Evolutionary conservation across 2,797 vertebrate species (phyloP), one percentile per base, ranked within the genome.

Genomic region (Centroberyx gerrardi): DNA sequence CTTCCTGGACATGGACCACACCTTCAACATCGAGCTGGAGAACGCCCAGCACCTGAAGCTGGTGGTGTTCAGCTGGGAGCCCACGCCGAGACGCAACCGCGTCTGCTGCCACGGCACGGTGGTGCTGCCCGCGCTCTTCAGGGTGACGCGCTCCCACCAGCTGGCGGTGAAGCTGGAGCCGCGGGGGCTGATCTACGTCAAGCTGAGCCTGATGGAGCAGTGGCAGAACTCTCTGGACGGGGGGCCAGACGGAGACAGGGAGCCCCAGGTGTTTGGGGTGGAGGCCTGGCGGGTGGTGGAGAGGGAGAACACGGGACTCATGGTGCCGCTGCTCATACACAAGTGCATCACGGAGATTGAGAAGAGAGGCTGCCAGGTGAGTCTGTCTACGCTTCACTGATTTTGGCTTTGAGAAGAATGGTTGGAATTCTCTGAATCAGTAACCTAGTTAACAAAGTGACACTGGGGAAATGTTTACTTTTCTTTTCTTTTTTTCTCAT

Each of bases 1-100:
- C 0, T 99, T 99, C 91, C 91, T 99, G 54, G 97, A 97, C 80
- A 99, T 99, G 98, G 98, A 99, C 91, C 98, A 99, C 90, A 99
- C 98, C 0, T 99, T 99, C 89, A 99, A 99, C 93, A 99, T 99
- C 49, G 97, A 99, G 82, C 94, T 99, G 33, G 98, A 99, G 93
- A 99, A 99, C 0, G 98, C 97, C 2, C 98, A 99, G 93, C 97
- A 98, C 87, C 94, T 99, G 86, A 99, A 99, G 87, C 92, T 99
- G 64, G 97, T 98, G 54, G 98, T 99, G 73, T 99, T 99, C 89
- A 98, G 98, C 80, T 99, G 98, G 97, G 98, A 99, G 60, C 96
- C 98, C 29, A 97, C 95, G 5, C 96, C 97, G 0, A 93, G 94
- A 54, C 96, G 95, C 81, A 98, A 99, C 80, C 90, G 96, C 0